Evolutionary conservation across 2,797 vertebrate species (phyloP).

Genomic region (Graptemys geographica): DNA sequence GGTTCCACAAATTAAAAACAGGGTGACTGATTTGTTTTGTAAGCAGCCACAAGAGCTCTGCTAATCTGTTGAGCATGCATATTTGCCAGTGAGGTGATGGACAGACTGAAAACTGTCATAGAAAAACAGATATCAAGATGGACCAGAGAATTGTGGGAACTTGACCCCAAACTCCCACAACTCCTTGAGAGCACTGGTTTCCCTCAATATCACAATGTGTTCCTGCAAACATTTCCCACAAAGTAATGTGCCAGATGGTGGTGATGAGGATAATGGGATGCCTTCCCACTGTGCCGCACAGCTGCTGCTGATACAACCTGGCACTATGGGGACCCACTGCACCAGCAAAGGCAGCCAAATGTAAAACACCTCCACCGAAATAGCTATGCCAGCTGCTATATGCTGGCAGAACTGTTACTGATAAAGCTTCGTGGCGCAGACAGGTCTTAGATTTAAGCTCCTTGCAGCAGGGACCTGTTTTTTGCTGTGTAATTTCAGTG

Average conservation of each 20-base stretch:
- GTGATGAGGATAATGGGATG: not conserved
- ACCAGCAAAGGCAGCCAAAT: not conserved
- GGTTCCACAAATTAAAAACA: not conserved
- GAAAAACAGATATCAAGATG: not conserved
- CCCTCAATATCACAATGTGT: not conserved
- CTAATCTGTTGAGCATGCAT: not conserved
- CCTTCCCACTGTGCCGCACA: not conserved
- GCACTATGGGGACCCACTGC: not conserved
- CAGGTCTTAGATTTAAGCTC: not conserved
- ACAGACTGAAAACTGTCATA: not conserved
- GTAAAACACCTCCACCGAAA: not conserved
- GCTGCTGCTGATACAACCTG: not conserved
- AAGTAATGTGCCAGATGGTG: not conserved
- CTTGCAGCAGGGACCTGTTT: not conserved
- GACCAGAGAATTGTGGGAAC: constrained; percentile 14
- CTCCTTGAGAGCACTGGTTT: not conserved
- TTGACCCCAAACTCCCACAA: not conserved
- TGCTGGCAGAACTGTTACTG: not conserved
- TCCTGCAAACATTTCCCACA: not conserved
- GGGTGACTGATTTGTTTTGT: no score
- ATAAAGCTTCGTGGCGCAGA: not conserved
- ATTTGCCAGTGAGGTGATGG: not conserved
- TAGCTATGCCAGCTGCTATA: not conserved
- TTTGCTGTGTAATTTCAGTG: not conserved
- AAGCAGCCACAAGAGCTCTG: accelerated